Conservation (phyloP, 2,888 invertebrate species). For the Drosophila lutescens region DNA sequence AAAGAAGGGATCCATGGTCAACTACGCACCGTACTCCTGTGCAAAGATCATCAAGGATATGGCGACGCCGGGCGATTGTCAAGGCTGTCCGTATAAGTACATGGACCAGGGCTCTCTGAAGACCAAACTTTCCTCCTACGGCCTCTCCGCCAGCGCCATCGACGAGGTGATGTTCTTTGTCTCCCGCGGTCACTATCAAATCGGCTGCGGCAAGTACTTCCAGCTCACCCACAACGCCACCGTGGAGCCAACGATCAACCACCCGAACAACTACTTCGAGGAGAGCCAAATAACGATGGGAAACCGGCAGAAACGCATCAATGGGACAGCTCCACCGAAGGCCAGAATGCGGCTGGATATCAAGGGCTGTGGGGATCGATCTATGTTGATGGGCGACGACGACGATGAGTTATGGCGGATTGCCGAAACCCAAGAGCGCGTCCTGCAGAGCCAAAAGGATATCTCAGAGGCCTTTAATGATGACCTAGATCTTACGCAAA, state of each 20-base stretch:
- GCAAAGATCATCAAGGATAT: slow-evolving; percentile 92
- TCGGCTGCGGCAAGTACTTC: slow-evolving; percentile 96
- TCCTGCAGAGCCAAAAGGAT: slow-evolving; percentile 71
- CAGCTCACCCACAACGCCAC: slow-evolving; percentile 88
- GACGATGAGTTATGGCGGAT: slow-evolving; percentile 84
- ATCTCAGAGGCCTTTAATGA: slow-evolving; percentile 80
- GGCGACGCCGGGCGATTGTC: slow-evolving; percentile 88
- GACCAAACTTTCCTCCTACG: slow-evolving; percentile 89
- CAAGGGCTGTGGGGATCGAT: slow-evolving; percentile 61
- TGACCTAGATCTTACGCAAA: slow-evolving; percentile 81
- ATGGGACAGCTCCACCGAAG: slow-evolving; percentile 41
- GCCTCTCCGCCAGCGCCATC: slow-evolving; percentile 87
- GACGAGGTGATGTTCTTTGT: slow-evolving; percentile 90
- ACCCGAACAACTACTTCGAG: slow-evolving; percentile 96
- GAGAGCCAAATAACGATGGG: slow-evolving; percentile 88
- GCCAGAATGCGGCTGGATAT: slow-evolving; percentile 51
- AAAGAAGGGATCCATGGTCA: slow-evolving; percentile 95
- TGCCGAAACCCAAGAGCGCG: slow-evolving; percentile 81
- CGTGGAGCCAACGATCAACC: slow-evolving; percentile 89
- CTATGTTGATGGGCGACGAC: slow-evolving; percentile 77
- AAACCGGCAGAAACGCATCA: slow-evolving; percentile 70
- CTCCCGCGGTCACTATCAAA: slow-evolving; percentile 92
- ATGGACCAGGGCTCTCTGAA: slow-evolving; percentile 90
- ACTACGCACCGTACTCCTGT: slow-evolving; percentile 96
- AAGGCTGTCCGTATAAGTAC: slow-evolving; percentile 97